Evolutionary conservation across 2,113 vertebrate genomes (phyloP).

Genomic region (Bubo bubo): DNA sequence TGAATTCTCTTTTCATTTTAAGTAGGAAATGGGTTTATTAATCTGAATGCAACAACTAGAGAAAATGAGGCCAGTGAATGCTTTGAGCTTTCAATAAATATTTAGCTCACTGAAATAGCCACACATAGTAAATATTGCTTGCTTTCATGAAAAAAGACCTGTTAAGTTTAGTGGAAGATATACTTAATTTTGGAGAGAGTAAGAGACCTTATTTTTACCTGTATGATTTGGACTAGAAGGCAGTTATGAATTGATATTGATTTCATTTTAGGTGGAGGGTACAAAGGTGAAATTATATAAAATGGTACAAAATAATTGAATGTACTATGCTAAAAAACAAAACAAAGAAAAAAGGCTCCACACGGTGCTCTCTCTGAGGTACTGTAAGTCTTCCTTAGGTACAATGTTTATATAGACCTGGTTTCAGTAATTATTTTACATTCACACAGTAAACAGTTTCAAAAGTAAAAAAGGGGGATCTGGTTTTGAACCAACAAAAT

Average conservation of each 20-base stretch:
- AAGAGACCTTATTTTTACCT: slow-evolving; percentile 36
- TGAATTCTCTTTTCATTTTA: slow-evolving; percentile 67
- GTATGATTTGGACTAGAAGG: slow-evolving; percentile 43
- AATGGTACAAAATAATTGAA: background rate
- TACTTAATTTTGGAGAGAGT: slow-evolving; percentile 41
- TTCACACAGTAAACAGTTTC: background rate
- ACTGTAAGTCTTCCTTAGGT: background rate
- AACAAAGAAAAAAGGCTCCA: background rate
- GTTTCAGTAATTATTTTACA: background rate
- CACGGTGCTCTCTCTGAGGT: background rate
- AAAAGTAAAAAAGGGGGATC: background rate
- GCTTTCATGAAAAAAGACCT: slow-evolving; percentile 32
- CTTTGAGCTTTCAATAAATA: slow-evolving; percentile 58
- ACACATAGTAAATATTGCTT: slow-evolving; percentile 33
- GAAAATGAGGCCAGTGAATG: slow-evolving; percentile 58
- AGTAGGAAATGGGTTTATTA: slow-evolving; percentile 72
- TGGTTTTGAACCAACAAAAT: background rate
- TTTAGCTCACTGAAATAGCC: slow-evolving; percentile 56
- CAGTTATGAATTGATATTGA: slow-evolving; percentile 29
- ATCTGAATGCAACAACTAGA: slow-evolving; percentile 62
- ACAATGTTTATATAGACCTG: background rate
- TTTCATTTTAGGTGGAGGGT: slow-evolving; percentile 38
- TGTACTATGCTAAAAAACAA: background rate
- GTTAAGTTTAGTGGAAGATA: slow-evolving; percentile 40
- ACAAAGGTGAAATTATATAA: background rate